Evolutionary conservation across 2,797 vertebrate genomes (phyloP).

Genomic region (Pangasius macronema): DNA sequence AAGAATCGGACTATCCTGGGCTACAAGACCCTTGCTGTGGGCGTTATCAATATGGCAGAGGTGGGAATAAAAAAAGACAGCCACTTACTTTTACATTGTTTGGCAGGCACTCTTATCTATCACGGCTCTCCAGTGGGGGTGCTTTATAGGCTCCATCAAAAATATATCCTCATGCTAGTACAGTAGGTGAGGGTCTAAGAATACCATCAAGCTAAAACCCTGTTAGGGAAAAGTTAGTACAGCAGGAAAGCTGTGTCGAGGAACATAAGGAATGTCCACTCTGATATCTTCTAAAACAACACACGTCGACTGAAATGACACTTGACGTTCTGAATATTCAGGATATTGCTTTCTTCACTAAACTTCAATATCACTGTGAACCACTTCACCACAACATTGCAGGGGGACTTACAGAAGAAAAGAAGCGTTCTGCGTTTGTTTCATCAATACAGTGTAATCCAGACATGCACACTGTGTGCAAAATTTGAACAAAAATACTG

Average conservation of each 20-base stretch:
- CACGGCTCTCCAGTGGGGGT: neutral
- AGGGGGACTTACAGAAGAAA: too few species aligned
- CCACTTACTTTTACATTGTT: neutral
- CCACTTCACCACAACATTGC: neutral
- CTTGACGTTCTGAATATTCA: neutral
- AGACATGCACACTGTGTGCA: neutral
- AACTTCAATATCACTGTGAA: neutral
- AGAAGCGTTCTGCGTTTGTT: neutral
- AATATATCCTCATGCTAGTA: neutral
- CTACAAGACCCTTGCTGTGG: conserved; percentile 81
- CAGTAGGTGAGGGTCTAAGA: neutral
- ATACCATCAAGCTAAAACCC: neutral
- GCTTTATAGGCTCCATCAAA: neutral
- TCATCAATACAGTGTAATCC: too few species aligned
- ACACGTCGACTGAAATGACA: too few species aligned
- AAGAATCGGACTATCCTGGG: conserved; percentile 83
- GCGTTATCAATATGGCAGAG: conserved; percentile 82
- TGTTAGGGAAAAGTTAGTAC: neutral
- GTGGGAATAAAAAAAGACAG: conserved; percentile 56
- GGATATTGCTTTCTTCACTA: neutral
- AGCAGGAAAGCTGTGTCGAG: too few species aligned
- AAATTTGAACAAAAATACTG: too few species aligned
- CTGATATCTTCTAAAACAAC: too few species aligned
- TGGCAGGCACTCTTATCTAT: neutral
- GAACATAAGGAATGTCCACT: too few species aligned